Percentiles rank a stretch among this genome's conserved stretches.
phyloP scores from a whole-genome alignment of 2,797 vertebrate species.

The Cyclura pinguis region DNA sequence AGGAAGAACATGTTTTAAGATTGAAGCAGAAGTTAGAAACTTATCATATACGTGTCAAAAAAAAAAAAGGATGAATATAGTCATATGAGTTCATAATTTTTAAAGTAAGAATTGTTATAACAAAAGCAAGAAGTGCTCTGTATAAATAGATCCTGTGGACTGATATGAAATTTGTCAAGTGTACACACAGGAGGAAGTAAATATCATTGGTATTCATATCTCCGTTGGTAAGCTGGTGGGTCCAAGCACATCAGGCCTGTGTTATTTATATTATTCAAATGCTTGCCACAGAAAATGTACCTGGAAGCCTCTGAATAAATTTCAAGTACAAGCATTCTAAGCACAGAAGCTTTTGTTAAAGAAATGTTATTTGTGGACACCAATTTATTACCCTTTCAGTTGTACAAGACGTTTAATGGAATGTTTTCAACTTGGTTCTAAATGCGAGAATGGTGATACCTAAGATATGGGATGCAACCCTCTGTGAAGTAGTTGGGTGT shows the following conservation, averaged over 20 bases:
- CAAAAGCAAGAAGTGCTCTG: not conserved
- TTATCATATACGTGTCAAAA: not conserved
- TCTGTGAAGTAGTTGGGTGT: not conserved
- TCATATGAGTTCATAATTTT: not conserved
- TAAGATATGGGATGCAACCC: slow-evolving; percentile 7
- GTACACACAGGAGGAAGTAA: slow-evolving; percentile 13
- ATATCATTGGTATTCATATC: slow-evolving; percentile 20
- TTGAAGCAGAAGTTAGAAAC: not conserved
- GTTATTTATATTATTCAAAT: slow-evolving; percentile 27
- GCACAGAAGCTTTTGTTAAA: slow-evolving; percentile 24
- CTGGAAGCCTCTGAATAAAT: slow-evolving; percentile 25
- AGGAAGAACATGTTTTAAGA: not conserved
- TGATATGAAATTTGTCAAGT: not conserved
- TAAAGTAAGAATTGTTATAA: slow-evolving; percentile 7
- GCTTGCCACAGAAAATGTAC: slow-evolving; percentile 5
- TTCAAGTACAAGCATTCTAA: not conserved
- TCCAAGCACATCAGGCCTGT: slow-evolving; percentile 5
- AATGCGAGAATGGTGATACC: not conserved
- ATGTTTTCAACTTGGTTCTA: slow-evolving; percentile 30
- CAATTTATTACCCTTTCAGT: slow-evolving; percentile 7
- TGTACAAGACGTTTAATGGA: not conserved
- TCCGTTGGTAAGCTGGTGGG: not conserved
- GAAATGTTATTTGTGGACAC: not conserved
- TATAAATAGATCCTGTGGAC: not conserved
- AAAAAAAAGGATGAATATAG: slow-evolving; percentile 15